A percentile compares a stretch with the other conserved stretches of the same genome.
These are phyloP conservation scores for Nymphalis polychloros DNA, from an alignment of 2,888 invertebrate genomes.

Conservation along the genomic window DNA sequence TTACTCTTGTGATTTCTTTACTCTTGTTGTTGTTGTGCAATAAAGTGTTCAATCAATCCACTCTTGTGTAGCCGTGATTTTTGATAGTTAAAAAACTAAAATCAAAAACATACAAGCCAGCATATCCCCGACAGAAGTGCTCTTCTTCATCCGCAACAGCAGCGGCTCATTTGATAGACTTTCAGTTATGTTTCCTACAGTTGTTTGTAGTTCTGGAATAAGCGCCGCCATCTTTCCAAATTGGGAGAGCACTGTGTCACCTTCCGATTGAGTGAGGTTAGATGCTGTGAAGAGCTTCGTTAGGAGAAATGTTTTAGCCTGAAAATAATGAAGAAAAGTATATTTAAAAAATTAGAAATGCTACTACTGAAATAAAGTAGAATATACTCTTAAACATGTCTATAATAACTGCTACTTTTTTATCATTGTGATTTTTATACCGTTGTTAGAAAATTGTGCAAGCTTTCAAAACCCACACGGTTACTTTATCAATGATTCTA, in stretches of 20 bases:
- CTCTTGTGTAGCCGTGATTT: too few relatives aligned
- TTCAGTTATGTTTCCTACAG: slow-evolving; percentile 54
- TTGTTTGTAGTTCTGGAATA: slow-evolving; percentile 65
- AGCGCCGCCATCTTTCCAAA: slow-evolving; percentile 69
- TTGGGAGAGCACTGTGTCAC: slow-evolving; percentile 62
- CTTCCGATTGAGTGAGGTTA: slow-evolving; percentile 70
- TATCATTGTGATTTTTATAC: too few relatives aligned
- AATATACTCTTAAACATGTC: too few relatives aligned
- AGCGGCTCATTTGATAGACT: slow-evolving; percentile 62
- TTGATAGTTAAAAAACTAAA: background rate
- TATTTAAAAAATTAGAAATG: too few relatives aligned
- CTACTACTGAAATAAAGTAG: too few relatives aligned
- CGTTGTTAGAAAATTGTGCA: too few relatives aligned
- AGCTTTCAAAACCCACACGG: too few relatives aligned
- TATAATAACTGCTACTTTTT: too few relatives aligned
- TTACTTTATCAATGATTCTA: too few relatives aligned
- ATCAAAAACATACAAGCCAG: slow-evolving; percentile 37
- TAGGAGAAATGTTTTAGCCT: slow-evolving; percentile 73
- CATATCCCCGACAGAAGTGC: slow-evolving; percentile 57
- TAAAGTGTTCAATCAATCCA: too few relatives aligned
- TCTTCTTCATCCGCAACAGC: slow-evolving; percentile 54
- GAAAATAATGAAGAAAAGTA: slow-evolving; percentile 11
- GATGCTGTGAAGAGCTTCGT: slow-evolving; percentile 73
- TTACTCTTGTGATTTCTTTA: too few relatives aligned
- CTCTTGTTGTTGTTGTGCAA: too few relatives aligned